phyloP scores from a whole-genome alignment of 2,888 invertebrate genomes.

The Phyllotreta striolata region DNA sequence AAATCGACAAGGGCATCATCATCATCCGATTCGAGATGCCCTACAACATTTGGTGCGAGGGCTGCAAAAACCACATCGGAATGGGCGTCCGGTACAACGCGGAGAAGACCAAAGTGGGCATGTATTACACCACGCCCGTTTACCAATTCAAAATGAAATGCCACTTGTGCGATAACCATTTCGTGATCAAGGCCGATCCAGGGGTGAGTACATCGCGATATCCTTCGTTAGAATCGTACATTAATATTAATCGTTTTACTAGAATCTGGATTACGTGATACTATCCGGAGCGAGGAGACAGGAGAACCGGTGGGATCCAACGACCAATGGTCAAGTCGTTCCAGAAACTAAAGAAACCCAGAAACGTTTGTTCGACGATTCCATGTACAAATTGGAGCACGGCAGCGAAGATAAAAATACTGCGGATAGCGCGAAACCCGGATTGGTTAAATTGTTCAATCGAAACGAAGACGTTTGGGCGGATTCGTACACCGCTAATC shows the following conservation, averaged over 20 bases:
- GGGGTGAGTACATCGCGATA: constrained; percentile 72
- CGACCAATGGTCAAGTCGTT: constrained; percentile 92
- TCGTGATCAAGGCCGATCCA: constrained; percentile 98
- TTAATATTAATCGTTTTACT: constrained; percentile 52
- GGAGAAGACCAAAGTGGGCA: constrained; percentile 91
- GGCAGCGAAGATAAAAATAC: constrained; percentile 79
- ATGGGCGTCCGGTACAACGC: constrained; percentile 99
- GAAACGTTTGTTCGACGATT: constrained; percentile 89
- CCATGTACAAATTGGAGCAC: constrained; percentile 98
- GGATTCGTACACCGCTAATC: constrained; percentile 93
- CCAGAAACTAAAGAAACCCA: constrained; percentile 92
- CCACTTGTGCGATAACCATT: constrained; percentile 96
- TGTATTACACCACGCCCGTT: constrained; percentile 97
- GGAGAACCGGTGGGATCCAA: constrained; percentile 98
- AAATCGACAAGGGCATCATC: constrained; percentile 93
- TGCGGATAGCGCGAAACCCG: constrained; percentile 75
- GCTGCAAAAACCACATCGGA: constrained; percentile 97
- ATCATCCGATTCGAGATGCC: constrained; percentile 99
- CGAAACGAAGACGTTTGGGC: constrained; percentile 85
- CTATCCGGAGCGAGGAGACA: constrained; percentile 94
- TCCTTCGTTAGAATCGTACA: neutral
- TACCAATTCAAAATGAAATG: constrained; percentile 99
- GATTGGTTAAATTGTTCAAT: constrained; percentile 78
- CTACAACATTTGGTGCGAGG: constrained; percentile 99
- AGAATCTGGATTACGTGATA: constrained; percentile 97